Conservation (phyloP, 2,113 vertebrate species). For the Phaethornis superciliosus region DNA sequence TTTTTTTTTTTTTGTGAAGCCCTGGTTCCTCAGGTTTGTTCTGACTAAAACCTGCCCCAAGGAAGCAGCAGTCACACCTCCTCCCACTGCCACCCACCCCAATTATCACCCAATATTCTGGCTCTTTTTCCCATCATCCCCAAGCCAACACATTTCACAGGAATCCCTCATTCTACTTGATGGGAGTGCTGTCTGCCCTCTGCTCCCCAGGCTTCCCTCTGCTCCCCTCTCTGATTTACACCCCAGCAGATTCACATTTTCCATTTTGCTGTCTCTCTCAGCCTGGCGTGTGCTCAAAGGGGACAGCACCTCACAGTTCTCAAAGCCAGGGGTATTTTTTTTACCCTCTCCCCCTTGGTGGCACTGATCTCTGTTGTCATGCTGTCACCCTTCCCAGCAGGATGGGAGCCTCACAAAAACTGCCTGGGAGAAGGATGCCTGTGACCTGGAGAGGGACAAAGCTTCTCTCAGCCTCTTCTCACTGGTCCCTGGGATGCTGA, state of each 20-base stretch:
- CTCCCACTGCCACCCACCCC: neutral
- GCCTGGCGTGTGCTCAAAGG: neutral
- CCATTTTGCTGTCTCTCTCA: neutral
- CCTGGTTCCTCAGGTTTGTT: neutral
- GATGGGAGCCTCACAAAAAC: neutral
- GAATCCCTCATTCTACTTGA: neutral
- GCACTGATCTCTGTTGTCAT: no score
- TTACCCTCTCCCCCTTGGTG: neutral
- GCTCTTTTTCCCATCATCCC: neutral
- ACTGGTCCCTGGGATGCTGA: neutral
- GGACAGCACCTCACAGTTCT: neutral
- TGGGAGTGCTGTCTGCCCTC: neutral
- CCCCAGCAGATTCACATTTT: conserved; percentile 20
- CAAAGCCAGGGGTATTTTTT: neutral
- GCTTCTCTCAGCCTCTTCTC: neutral
- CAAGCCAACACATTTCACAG: rapidly evolving
- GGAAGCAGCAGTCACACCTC: neutral
- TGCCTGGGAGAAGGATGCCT: neutral
- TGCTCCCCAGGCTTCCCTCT: neutral
- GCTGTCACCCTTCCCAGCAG: neutral
- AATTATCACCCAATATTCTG: neutral
- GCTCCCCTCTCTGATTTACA: neutral
- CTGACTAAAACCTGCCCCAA: neutral
- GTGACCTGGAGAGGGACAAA: neutral
- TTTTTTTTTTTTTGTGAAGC: neutral